Base-by-base conservation (phyloP, 2,888 invertebrate genomes). In the Leptinotarsa tumamoca region DNA sequence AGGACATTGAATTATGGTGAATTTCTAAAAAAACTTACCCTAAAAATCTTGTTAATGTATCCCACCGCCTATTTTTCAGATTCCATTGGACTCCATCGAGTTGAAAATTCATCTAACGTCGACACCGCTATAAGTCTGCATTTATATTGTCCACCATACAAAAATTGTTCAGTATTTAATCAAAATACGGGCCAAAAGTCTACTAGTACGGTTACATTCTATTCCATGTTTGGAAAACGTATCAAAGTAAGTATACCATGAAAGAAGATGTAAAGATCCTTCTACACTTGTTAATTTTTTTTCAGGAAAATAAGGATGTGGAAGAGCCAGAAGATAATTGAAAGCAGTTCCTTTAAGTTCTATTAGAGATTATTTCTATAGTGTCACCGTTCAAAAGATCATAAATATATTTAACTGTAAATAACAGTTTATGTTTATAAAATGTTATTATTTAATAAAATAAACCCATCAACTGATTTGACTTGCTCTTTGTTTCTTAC, bases 141-240 rank as follows among this genome's bases (percentile, higher is more conserved):
- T 87, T 91, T 99, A 3, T 99, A 99, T 89, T 95, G 95, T 81
- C 99, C 98, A 0, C 98, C 98, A 0, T 99, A 96, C 87, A 91
- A 94, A 82, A 90, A 92, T 79, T 99, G 99, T 87, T 91, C 93
- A 50, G 94, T 96, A 50, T 99, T 99, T 87, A 98, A 99, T 86
- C 94, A 96, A 85, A 93, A 94, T 81, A 97, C 97, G 0, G 97
- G 98, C 17, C 94, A 94, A 81, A 92, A 91, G 61, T 92, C 92
- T 0, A 88, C 89, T 66, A 90, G 92, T 75, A 91, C 90, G 74
- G 95, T 98, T 54, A 97, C 97, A 0, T 99, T 98, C 90, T 98
- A 96, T 95, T 97, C 97, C 73, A 94, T 95, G 90, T 95, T 92
- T 86, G 98, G 98, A 52, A 93, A 92, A 81, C 91, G 94, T 77